phyloP scores from a whole-genome alignment of 2,888 invertebrate species.

The Alitta virens region DNA sequence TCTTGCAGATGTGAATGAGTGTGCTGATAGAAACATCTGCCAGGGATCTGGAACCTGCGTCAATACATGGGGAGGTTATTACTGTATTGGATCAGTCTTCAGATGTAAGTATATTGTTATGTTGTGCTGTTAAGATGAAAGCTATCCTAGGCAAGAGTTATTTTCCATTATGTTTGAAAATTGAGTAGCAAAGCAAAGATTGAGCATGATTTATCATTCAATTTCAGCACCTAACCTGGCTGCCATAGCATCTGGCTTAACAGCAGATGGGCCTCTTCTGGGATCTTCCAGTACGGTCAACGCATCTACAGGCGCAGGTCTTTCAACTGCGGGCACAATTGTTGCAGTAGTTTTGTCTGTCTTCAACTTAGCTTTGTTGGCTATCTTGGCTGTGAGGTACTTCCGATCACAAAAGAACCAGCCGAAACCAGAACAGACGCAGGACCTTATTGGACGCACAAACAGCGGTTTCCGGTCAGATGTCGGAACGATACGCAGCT shows the following conservation, averaged over 20 bases:
- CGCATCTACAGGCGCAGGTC: no score
- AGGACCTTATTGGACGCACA: background rate
- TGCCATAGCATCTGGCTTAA: no score
- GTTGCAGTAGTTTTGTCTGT: slow-evolving; percentile 1
- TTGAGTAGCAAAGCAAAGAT: no score
- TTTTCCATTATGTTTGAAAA: no score
- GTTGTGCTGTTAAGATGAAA: no score
- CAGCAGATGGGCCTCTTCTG: no score
- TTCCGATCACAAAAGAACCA: background rate
- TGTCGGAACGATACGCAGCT: slow-evolving; percentile 10
- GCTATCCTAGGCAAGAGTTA: no score
- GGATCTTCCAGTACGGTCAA: no score
- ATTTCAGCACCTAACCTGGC: no score
- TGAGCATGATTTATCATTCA: no score
- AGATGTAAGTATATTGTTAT: background rate
- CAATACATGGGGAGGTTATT: slow-evolving; percentile 22
- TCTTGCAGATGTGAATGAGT: slow-evolving; percentile 21
- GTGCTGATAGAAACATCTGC: slow-evolving; percentile 1
- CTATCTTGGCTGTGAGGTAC: slow-evolving; percentile 3
- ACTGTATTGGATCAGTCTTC: slow-evolving; percentile 9
- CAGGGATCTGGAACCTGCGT: slow-evolving; percentile 7
- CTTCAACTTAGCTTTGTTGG: slow-evolving; percentile 3
- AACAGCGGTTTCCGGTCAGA: slow-evolving; percentile 9
- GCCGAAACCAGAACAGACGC: background rate
- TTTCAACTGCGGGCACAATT: no score